These are phyloP conservation scores for Pseudobourletiella spinata DNA, from an alignment of 1,140 invertebrate genomes.

Conservation along the genomic window DNA sequence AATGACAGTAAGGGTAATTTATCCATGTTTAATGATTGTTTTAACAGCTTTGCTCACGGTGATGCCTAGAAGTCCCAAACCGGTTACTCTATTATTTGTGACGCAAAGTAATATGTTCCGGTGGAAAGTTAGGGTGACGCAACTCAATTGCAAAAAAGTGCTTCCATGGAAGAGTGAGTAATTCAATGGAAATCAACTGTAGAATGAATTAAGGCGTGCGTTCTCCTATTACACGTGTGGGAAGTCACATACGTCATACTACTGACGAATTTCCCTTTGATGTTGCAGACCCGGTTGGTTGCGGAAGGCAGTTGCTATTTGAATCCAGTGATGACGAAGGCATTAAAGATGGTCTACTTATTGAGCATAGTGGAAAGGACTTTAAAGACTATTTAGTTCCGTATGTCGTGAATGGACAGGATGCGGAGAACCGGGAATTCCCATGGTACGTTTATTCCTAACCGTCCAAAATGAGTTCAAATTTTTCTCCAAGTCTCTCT, in stretches of 20 bases:
- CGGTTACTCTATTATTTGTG: slow-evolving; percentile 38
- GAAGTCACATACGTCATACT: too few species aligned
- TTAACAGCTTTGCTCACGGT: slow-evolving; percentile 40
- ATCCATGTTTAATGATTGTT: slow-evolving; percentile 2
- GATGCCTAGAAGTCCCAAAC: slow-evolving; percentile 38
- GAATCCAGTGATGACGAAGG: not conserved
- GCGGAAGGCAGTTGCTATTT: not conserved
- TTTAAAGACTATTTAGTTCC: not conserved
- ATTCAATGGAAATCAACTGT: too few species aligned
- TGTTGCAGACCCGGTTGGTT: not conserved
- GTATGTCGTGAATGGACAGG: slow-evolving; percentile 39
- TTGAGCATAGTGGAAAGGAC: not conserved
- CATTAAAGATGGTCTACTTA: not conserved
- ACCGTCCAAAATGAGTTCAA: too few species aligned
- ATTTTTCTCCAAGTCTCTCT: too few species aligned
- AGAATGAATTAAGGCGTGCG: too few species aligned
- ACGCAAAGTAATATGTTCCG: slow-evolving; percentile 39
- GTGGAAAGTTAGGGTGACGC: slow-evolving; percentile 40
- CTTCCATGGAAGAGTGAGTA: slow-evolving; percentile 24
- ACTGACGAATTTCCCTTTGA: too few species aligned
- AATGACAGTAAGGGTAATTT: too few species aligned
- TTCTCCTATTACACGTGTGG: too few species aligned
- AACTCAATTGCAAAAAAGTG: slow-evolving; percentile 39
- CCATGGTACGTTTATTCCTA: too few species aligned
- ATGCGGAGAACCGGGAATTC: slow-evolving; percentile 40